Evolutionary conservation across 2,113 vertebrate species (phyloP).

Genomic region (Megaceryle torquata): DNA sequence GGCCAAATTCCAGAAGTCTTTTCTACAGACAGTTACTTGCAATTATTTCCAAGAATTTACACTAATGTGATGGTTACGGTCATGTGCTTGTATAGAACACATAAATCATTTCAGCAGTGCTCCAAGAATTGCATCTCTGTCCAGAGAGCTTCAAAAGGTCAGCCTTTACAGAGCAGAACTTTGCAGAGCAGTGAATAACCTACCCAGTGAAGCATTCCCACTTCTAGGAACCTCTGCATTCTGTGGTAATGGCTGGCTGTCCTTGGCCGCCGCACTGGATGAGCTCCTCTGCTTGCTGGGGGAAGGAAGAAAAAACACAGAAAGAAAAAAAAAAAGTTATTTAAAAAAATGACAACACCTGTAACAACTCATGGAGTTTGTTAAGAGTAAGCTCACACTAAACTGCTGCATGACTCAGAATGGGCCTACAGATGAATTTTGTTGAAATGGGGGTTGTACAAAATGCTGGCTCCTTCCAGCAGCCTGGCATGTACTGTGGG

Average conservation of each 20-base stretch:
- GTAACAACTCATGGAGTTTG: background rate
- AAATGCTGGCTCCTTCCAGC: background rate
- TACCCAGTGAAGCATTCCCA: slow-evolving; percentile 59
- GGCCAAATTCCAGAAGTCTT: background rate
- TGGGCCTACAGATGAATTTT: background rate
- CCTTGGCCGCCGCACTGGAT: slow-evolving; percentile 1
- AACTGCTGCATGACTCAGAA: background rate
- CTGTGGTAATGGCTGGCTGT: slow-evolving; percentile 42
- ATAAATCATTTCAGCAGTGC: background rate
- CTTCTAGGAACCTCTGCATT: slow-evolving; percentile 40
- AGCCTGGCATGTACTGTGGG: background rate
- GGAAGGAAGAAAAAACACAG: background rate
- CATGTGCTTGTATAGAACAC: background rate
- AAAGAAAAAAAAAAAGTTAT: background rate
- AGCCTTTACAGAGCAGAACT: slow-evolving; percentile 23
- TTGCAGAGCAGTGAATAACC: background rate
- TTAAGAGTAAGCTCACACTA: background rate
- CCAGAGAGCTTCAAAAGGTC: slow-evolving; percentile 1
- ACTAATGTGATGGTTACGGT: background rate
- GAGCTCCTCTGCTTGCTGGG: slow-evolving; percentile 48
- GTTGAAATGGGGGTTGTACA: background rate
- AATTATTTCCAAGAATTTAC: slow-evolving; percentile 21
- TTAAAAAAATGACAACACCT: background rate
- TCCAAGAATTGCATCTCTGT: background rate
- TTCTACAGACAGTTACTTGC: slow-evolving; percentile 4